Evolutionary conservation across 2,888 invertebrate species (phyloP), one percentile per base, ranked within the genome.

Genomic region (Nemapogon koenigi): DNA sequence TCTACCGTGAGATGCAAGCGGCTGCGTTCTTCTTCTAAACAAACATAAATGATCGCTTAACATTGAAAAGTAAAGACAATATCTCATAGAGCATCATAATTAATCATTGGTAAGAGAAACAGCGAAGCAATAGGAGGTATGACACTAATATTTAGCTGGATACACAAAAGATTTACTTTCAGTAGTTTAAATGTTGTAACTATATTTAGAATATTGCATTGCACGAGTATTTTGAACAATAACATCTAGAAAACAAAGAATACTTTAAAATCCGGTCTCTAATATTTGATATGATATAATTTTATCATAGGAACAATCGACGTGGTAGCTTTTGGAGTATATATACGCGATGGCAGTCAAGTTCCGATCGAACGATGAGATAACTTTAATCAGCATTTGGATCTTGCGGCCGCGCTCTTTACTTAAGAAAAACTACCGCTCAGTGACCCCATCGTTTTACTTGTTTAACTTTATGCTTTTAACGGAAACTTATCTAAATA

Each of bases 401-500:
- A 71, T 73, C 71, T 55, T 62, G 57, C 61, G 57, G 57, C 55
- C 50, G 50, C 48, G 58, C 53, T 59, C 64, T 66, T 63, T 50
- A 55, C 55, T 51, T 49, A 55, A 56, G 56, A 65, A 63, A 58
- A 57, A 57, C 60, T 59, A 58, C 58, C 56, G 51, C 18, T 10
- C 62, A 53, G 55, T 52, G 52, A 59, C 57, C 58, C 61, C 62
- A 60, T 17, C 55, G 59, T 52, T 59, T 58, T 59, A 55, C 55
- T 59, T 57, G 53, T 53, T 57, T 55, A 61, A 64, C 59, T 62
- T 60, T 63, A 63, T 59, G 60, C 60, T 67, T 71, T 70, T 67
- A 68, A 65, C 59, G 58, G 55, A 64, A 62, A 66, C 59, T 67
- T 75, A 71, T 73, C 69, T 58, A 52, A 51, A 51, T 62, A 68